Evolutionary conservation across 2,797 vertebrate genomes (phyloP), one percentile per base, ranked within the genome.

Genomic region (Rhinophrynus dorsalis): DNA sequence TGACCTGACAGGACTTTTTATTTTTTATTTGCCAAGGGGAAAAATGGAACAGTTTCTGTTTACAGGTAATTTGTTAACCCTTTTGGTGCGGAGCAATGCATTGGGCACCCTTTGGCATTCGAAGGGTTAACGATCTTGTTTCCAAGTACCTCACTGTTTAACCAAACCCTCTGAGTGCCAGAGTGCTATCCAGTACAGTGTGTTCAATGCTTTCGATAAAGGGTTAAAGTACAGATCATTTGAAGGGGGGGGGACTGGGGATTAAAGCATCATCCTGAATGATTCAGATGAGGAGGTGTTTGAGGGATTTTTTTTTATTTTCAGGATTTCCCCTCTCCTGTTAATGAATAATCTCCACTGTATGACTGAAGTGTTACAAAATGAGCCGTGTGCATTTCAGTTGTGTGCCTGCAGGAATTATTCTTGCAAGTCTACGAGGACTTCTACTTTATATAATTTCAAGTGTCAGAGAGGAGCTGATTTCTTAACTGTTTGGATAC

Each of bases 41-140:
- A 45, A 47, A 54, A 52, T 52, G 47, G 38, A 66, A 37, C 15
- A 52, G 70, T 73, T 73, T 73, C 62, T 73, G 62, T 52, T 73
- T 72, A 72, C 61, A 65, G 54, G 27, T n/a, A n/a, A n/a, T n/a
- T n/a, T n/a, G n/a, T n/a, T n/a, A n/a, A n/a, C n/a, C n/a, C n/a
- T n/a, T n/a, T n/a, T n/a, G n/a, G n/a, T n/a, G n/a, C n/a, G n/a
- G n/a, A n/a, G n/a, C n/a, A n/a, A n/a, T n/a, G n/a, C n/a, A n/a
- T n/a, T n/a, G n/a, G n/a, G n/a, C n/a, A n/a, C n/a, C n/a, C n/a
- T n/a, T n/a, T n/a, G n/a, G n/a, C n/a, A n/a, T n/a, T n/a, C n/a
- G 21, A 52, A 47, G 27, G 69, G 6, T 45, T 52, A 56, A 33
- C 26, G 47, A 37, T 37, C 24, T 20, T 42, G 2, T 30, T 67